Evolutionary conservation across 2,113 vertebrate species (phyloP).

Genomic region (Nanger granti): DNA sequence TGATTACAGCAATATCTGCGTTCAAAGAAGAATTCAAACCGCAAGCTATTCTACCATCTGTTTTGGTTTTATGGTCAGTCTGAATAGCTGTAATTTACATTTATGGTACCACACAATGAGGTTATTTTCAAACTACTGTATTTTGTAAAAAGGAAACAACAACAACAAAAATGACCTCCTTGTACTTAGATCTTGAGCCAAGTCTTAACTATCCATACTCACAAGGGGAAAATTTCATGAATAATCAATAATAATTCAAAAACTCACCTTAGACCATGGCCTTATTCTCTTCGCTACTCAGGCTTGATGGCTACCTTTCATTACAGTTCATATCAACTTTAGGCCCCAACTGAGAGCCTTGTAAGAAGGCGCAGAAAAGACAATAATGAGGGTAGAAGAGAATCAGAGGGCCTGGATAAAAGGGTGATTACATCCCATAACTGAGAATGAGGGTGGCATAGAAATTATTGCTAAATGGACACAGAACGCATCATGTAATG

Average conservation of each 20-base stretch:
- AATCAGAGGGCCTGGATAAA: neutral
- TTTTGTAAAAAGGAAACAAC: conserved; percentile 3
- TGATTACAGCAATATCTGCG: conserved; percentile 38
- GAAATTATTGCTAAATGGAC: conserved; percentile 26
- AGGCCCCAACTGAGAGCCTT: neutral
- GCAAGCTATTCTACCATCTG: conserved; percentile 50
- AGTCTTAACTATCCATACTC: neutral
- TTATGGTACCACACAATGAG: conserved; percentile 17
- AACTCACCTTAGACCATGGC: neutral
- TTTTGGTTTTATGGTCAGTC: conserved; percentile 60
- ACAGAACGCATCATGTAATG: neutral
- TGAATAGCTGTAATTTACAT: conserved; percentile 46
- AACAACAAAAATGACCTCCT: neutral
- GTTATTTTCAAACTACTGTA: conserved; percentile 62
- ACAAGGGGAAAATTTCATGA: neutral
- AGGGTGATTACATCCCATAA: neutral
- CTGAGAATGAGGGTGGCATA: neutral
- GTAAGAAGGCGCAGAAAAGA: neutral
- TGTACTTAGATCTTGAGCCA: conserved; percentile 25
- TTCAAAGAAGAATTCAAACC: conserved; percentile 61
- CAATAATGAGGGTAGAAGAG: neutral
- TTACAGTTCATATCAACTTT: neutral
- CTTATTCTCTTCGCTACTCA: neutral
- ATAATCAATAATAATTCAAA: neutral
- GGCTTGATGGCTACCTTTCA: neutral